Base-by-base conservation (phyloP, 1,140 invertebrate genomes). In the Rhyzopertha dominica region DNA sequence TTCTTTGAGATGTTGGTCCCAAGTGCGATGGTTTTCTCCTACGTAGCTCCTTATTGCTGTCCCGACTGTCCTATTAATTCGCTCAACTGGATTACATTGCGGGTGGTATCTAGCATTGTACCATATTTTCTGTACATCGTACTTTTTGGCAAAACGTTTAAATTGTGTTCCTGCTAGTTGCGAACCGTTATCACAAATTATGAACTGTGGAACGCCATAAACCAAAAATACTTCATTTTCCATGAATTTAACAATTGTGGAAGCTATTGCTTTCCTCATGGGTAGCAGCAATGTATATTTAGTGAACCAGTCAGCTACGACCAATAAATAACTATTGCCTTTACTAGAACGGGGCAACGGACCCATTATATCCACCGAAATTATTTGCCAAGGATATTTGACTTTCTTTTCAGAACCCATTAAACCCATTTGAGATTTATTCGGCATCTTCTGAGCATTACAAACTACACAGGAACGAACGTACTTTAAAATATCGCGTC, bases 361-460 rank as follows among this genome's bases (percentile, higher is more conserved):
- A 7, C 62, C 55, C 58, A 71, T 42, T 62, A 76, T 42, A 63
- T 72, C 45, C 2, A 62, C 32, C 1, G 57, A 48, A 9, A 61
- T 49, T 1, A 47, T 18, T 46, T 66, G 38, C 35, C 35, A 53
- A 26, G 53, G 53, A 32, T 24, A 38, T 24, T 18, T 9, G 16
- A 51, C 32, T 26, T 38, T 34, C 36, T 54, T 53, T 12, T 50
- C 40, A 10, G 22, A 35, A n/a, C 51, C 47, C 51, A 47, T 47
- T 10, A 42, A 30, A 30, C 51, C 51, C 5, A 43, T 13, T 5
- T 18, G 16, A 22, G 19, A n/a, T 16, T 14, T 3, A 14, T 37
- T 43, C 7, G 28, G 25, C 5, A 19, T 23, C 31, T 56, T 56
- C 14, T 50, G 32, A 4, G 40, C 34, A 18, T 13, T 25, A 48